Conservation (phyloP, 1,140 invertebrate species). For the Orussus abietinus region DNA sequence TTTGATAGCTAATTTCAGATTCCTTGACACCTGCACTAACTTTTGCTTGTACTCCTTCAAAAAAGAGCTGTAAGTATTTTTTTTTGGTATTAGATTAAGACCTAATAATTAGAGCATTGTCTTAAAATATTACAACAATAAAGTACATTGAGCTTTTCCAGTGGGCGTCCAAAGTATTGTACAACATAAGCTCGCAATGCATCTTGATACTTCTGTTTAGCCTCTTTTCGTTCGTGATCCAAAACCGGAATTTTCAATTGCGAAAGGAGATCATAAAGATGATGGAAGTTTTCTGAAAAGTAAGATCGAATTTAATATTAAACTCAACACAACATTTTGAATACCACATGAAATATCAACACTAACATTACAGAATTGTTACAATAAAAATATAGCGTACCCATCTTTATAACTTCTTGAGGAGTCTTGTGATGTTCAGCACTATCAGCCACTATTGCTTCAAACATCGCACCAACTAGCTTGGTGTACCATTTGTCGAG, state of each 20-base stretch:
- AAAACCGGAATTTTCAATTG: slow-evolving; percentile 88
- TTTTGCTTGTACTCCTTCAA: slow-evolving; percentile 89
- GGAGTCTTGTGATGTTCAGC: slow-evolving; percentile 91
- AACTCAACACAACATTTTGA: slow-evolving; percentile 4
- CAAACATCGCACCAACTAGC: slow-evolving; percentile 82
- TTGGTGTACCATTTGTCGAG: slow-evolving; percentile 93
- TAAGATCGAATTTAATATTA: slow-evolving; percentile 7
- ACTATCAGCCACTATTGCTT: slow-evolving; percentile 75
- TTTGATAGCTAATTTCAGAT: slow-evolving; percentile 96
- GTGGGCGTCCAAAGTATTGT: slow-evolving; percentile 88
- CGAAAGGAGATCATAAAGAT: slow-evolving; percentile 82
- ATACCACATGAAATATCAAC: slow-evolving; percentile 5
- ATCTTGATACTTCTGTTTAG: slow-evolving; percentile 87
- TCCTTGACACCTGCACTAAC: slow-evolving; percentile 91
- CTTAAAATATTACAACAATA: slow-evolving; percentile 11
- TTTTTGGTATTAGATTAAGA: too few species aligned
- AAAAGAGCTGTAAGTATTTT: slow-evolving; percentile 71
- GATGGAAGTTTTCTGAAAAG: slow-evolving; percentile 90
- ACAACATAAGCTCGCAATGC: slow-evolving; percentile 89
- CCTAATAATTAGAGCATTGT: slow-evolving; percentile 7
- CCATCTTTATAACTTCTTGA: slow-evolving; percentile 90
- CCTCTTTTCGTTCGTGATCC: slow-evolving; percentile 85
- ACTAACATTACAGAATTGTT: neutral
- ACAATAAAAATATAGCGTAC: slow-evolving; percentile 43
- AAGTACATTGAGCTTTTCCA: slow-evolving; percentile 90